phyloP scores from a whole-genome alignment of 1,140 invertebrate species.

The Drosophila nigromelanica region DNA sequence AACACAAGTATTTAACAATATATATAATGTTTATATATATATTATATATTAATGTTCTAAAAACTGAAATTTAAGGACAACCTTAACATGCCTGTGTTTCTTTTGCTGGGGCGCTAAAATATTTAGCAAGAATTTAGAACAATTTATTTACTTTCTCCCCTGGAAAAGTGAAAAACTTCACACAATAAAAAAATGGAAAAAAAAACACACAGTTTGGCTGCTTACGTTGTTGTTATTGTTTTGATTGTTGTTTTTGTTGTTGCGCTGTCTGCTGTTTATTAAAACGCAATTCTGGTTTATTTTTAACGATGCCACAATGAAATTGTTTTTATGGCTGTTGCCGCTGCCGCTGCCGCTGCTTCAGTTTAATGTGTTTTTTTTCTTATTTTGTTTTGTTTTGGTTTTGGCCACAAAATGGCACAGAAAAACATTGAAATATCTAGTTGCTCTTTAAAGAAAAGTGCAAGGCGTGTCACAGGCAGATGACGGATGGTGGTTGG shows the following conservation, averaged over 20 bases:
- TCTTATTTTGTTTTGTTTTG: slow-evolving; percentile 43
- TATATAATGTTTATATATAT: background rate
- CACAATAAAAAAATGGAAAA: slow-evolving; percentile 45
- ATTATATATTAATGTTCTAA: slow-evolving; percentile 24
- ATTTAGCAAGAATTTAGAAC: slow-evolving; percentile 59
- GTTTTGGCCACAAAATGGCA: slow-evolving; percentile 57
- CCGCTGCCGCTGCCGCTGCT: slow-evolving; percentile 4
- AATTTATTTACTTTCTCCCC: slow-evolving; percentile 67
- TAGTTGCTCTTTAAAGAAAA: slow-evolving; percentile 46
- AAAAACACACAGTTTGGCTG: slow-evolving; percentile 3
- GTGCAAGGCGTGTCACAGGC: slow-evolving; percentile 54
- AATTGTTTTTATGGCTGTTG: slow-evolving; percentile 47
- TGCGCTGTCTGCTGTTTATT: slow-evolving; percentile 57
- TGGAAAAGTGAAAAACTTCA: slow-evolving; percentile 55
- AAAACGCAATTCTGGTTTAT: slow-evolving; percentile 69
- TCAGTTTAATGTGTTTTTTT: slow-evolving; percentile 8
- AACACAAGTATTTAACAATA: background rate
- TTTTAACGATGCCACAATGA: slow-evolving; percentile 48
- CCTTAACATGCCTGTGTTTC: slow-evolving; percentile 44
- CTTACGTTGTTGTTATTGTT: slow-evolving; percentile 36
- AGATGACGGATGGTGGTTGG: slow-evolving; percentile 10
- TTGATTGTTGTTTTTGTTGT: slow-evolving; percentile 30
- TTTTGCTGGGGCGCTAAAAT: slow-evolving; percentile 29
- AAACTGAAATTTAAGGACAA: slow-evolving; percentile 65
- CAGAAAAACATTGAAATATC: slow-evolving; percentile 60